phyloP scores from a whole-genome alignment of 2,797 vertebrate species.

The Sebastes hubbsi region DNA sequence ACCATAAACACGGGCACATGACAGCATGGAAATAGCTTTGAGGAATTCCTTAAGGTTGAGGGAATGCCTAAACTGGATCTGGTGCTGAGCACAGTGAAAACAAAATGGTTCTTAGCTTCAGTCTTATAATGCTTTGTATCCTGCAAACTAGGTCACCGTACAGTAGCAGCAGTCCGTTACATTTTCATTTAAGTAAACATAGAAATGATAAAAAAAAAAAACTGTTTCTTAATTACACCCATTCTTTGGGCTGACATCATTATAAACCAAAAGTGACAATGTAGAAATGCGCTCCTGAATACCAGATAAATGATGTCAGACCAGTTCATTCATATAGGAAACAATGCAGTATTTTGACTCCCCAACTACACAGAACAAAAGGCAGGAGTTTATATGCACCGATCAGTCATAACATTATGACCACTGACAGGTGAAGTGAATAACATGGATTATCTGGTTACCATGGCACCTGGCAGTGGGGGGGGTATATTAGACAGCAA shows the following conservation, averaged over 20 bases:
- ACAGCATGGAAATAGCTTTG: constrained; percentile 73
- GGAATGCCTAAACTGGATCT: constrained; percentile 47
- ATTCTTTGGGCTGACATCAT: background rate
- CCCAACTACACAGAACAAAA: too few relatives aligned
- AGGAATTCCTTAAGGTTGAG: constrained; percentile 70
- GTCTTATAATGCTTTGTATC: background rate
- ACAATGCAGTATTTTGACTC: too few relatives aligned
- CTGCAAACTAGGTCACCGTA: constrained; percentile 1
- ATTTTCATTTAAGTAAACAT: background rate
- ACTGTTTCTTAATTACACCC: background rate
- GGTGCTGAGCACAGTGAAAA: constrained; percentile 46
- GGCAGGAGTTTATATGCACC: too few relatives aligned
- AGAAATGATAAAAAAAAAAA: background rate
- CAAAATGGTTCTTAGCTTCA: constrained; percentile 2
- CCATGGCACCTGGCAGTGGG: too few relatives aligned
- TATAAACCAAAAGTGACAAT: background rate
- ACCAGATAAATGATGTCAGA: too few relatives aligned
- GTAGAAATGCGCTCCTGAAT: too few relatives aligned
- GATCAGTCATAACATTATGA: too few relatives aligned
- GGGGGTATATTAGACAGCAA: too few relatives aligned
- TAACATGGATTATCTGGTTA: too few relatives aligned
- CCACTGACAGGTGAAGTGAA: too few relatives aligned
- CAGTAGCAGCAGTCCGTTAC: background rate
- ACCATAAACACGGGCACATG: constrained; percentile 56
- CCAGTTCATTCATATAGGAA: too few relatives aligned